Conservation (phyloP, 2,113 vertebrate genomes). For the Lynx canadensis region DNA sequence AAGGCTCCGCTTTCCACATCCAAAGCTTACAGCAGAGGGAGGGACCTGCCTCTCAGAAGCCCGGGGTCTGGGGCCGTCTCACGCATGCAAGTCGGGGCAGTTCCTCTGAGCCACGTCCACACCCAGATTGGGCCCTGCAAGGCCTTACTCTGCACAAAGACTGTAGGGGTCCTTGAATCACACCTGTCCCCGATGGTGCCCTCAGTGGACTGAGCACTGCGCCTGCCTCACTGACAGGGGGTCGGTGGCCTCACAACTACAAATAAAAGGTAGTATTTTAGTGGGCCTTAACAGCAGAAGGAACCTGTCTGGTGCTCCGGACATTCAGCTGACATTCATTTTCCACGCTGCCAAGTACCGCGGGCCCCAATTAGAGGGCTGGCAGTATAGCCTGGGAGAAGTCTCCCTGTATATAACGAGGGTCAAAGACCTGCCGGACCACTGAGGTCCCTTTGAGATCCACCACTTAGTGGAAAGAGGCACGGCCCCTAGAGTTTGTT, state of each 20-base stretch:
- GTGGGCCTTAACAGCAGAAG: neutral
- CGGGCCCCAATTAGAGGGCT: neutral
- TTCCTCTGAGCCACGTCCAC: neutral
- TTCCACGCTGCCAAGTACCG: neutral
- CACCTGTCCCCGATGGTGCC: neutral
- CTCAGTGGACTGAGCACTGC: neutral
- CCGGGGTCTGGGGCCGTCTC: neutral
- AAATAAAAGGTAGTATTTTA: neutral
- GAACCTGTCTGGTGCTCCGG: neutral
- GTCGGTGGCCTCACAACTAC: neutral
- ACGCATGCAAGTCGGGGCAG: neutral
- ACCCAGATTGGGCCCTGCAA: fast-evolving
- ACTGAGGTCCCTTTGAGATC: neutral
- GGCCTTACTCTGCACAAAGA: neutral
- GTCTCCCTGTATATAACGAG: neutral
- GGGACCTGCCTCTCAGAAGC: neutral
- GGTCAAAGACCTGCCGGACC: fast-evolving
- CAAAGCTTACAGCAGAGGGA: neutral
- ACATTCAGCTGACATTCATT: neutral
- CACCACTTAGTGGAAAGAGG: neutral
- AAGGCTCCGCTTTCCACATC: neutral
- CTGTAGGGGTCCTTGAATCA: neutral
- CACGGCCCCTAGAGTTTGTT: neutral
- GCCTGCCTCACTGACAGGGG: neutral
- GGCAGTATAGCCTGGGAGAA: neutral